Conservation (phyloP, 2,888 invertebrate genomes). For the Argyresthia albistria region DNA sequence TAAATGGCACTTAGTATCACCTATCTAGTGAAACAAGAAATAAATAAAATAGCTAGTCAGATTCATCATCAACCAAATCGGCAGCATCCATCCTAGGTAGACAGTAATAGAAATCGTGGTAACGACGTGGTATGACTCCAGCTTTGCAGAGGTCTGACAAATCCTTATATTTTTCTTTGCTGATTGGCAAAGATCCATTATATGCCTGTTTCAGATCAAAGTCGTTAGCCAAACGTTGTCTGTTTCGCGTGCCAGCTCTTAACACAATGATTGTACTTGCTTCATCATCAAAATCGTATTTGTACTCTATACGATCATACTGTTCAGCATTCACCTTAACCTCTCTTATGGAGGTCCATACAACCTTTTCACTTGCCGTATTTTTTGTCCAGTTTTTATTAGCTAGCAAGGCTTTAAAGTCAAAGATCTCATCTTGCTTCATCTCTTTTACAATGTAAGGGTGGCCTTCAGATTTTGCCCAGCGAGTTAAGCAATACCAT, state of each 20-base stretch:
- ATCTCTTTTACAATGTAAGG: conserved; percentile 10
- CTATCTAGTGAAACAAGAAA: not conserved
- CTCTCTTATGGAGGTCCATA: conserved; percentile 8
- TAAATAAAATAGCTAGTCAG: not conserved
- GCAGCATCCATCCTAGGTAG: conserved; percentile 4
- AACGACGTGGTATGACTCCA: not conserved
- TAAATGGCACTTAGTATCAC: not conserved
- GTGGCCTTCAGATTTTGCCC: conserved; percentile 6
- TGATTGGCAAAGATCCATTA: conserved; percentile 6
- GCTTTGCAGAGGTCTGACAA: conserved; percentile 5
- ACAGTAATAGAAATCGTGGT: conserved; percentile 6
- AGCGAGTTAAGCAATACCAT: conserved; percentile 2
- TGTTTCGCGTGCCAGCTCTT: conserved; percentile 4
- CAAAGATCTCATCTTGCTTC: conserved; percentile 8
- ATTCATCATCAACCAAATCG: not conserved
- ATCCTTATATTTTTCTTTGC: conserved; percentile 9
- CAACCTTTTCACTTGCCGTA: conserved; percentile 9
- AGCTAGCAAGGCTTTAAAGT: conserved; percentile 12
- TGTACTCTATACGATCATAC: conserved; percentile 10
- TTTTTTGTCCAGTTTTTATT: conserved; percentile 12
- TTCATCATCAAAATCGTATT: conserved; percentile 9
- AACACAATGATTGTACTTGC: conserved; percentile 1
- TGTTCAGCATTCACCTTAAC: conserved; percentile 9
- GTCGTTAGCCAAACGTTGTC: not conserved
- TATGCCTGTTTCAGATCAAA: conserved; percentile 6